Conservation (phyloP, 2,113 vertebrate genomes). For the Microcebus tavaratra region DNA sequence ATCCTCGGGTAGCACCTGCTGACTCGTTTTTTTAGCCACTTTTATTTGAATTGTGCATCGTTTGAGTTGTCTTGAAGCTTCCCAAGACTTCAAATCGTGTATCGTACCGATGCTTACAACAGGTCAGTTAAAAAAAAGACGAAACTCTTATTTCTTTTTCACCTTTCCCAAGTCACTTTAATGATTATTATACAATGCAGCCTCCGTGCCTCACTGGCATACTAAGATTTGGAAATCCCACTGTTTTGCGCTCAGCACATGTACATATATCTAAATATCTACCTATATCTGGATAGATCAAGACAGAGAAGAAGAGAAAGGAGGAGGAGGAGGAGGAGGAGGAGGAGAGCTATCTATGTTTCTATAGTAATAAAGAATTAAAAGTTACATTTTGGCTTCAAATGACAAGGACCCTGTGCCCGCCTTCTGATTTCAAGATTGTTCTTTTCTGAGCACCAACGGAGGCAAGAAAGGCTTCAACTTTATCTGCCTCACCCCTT, state of each 20-base stretch:
- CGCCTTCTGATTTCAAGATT: too few relatives aligned
- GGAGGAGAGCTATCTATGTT: neutral
- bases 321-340: neutral
- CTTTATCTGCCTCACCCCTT: too few relatives aligned
- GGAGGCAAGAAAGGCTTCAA: too few relatives aligned
- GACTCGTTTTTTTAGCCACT: rapidly evolving
- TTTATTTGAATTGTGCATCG: rapidly evolving
- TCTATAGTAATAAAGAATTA: neutral
- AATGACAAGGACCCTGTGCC: too few relatives aligned
- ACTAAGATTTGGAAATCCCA: neutral
- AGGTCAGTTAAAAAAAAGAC: too few relatives aligned
- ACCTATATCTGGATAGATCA: neutral
- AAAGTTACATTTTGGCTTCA: neutral
- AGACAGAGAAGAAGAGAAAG: neutral
- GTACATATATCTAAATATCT: too few relatives aligned
- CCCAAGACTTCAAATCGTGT: rapidly evolving
- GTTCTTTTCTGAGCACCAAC: too few relatives aligned
- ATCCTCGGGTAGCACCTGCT: neutral
- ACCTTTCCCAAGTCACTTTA: rapidly evolving
- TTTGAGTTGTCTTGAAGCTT: rapidly evolving
- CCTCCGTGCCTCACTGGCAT: rapidly evolving
- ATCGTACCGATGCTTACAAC: rapidly evolving
- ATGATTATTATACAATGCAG: rapidly evolving
- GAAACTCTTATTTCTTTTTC: neutral
- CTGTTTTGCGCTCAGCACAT: rapidly evolving